phyloP scores from a whole-genome alignment of 2,113 vertebrate species.

The Arizona elegans region DNA sequence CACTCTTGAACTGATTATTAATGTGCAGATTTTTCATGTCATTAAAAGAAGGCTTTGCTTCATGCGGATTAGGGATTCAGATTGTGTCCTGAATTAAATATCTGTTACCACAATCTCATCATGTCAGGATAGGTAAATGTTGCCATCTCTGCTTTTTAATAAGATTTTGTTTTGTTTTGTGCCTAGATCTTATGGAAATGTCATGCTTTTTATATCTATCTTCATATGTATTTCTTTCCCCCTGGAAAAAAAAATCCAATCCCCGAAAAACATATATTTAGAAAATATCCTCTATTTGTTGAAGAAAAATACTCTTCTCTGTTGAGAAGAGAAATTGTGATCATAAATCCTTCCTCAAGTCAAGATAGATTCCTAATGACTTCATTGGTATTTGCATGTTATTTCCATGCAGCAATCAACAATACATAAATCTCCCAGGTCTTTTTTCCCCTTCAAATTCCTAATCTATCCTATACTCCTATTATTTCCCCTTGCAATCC shows the following conservation, averaged over 20 bases:
- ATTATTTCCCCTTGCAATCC: neutral
- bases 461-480: neutral
- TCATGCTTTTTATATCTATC: constrained; percentile 6
- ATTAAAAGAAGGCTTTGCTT: neutral
- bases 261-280: neutral
- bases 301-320: neutral
- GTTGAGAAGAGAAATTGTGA: neutral
- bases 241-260: neutral
- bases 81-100: neutral
- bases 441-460: neutral
- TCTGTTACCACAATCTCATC: fast-evolving
- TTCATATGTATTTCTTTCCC: neutral
- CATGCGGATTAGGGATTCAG: fast-evolving
- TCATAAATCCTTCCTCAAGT: neutral
- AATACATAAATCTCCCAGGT: neutral
- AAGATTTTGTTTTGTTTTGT: neutral
- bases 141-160: neutral
- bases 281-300: neutral
- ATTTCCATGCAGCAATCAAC: neutral
- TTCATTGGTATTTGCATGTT: neutral
- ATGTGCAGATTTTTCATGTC: neutral
- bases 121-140: neutral
- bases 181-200: neutral
- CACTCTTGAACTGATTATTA: neutral
- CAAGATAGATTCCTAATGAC: neutral